These are phyloP conservation scores for Zelostemma sp. DNA, from an alignment of 1,140 invertebrate species.

Conservation along the genomic window DNA sequence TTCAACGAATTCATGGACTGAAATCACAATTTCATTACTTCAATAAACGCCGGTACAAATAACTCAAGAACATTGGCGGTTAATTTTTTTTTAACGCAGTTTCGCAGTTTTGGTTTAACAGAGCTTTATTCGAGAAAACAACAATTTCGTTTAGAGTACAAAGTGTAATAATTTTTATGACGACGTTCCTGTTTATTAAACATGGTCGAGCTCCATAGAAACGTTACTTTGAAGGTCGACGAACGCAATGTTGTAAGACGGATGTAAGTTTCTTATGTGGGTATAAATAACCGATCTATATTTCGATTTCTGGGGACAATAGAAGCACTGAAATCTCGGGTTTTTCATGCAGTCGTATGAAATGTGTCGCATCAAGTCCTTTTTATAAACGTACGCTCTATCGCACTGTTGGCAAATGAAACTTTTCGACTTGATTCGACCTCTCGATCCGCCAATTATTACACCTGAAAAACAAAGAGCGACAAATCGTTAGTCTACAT, in stretches of 20 bases:
- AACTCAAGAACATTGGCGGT: neutral
- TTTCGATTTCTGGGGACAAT: conserved; percentile 54
- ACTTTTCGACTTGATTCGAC: conserved; percentile 62
- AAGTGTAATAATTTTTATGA: neutral
- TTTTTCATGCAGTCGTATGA: conserved; percentile 58
- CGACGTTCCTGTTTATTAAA: neutral
- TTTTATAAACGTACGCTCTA: conserved; percentile 51
- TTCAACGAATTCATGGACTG: conserved; percentile 27
- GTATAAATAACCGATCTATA: conserved; percentile 54
- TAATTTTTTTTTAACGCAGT: neutral
- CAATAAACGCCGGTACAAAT: neutral
- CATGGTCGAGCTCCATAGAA: neutral
- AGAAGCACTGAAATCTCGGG: conserved; percentile 60
- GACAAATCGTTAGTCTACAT: neutral
- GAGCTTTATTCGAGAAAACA: neutral
- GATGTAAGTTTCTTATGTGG: conserved; percentile 62
- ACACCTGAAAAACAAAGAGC: conserved; percentile 31
- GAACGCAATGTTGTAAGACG: conserved; percentile 24
- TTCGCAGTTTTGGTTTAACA: neutral
- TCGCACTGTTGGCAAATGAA: conserved; percentile 45
- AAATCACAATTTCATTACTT: conserved; percentile 30
- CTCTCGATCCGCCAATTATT: conserved; percentile 28
- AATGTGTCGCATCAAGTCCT: conserved; percentile 60
- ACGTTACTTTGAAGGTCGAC: conserved; percentile 38
- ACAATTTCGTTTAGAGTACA: neutral